phyloP scores from a whole-genome alignment of 2,113 vertebrate species.

The Crotalus helleri region DNA sequence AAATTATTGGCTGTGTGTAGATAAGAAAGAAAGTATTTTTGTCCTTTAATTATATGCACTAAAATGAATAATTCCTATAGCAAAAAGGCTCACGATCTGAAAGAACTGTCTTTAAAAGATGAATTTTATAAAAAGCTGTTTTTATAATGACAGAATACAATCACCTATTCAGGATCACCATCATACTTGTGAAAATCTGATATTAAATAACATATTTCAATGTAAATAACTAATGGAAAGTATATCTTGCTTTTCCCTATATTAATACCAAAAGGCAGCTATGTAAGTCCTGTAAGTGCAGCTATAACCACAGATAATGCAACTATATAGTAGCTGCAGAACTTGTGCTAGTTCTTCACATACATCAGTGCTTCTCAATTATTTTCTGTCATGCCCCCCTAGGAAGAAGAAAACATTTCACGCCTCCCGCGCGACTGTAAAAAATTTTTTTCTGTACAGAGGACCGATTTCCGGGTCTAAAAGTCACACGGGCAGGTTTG shows the following conservation, averaged over 20 bases:
- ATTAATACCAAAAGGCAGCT: neutral
- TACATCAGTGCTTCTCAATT: neutral
- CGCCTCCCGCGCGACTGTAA: too few relatives aligned
- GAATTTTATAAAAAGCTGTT: conserved; percentile 55
- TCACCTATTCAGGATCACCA: neutral
- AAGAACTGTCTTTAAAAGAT: conserved; percentile 31
- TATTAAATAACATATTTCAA: conserved; percentile 14
- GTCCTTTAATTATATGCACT: conserved; percentile 18
- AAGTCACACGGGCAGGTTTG: too few relatives aligned
- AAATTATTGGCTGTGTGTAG: conserved; percentile 39
- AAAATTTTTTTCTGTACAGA: too few relatives aligned
- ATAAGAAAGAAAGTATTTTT: conserved; percentile 48
- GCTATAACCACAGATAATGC: neutral
- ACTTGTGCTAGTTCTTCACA: neutral
- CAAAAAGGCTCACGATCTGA: conserved; percentile 39
- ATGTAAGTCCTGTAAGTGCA: neutral
- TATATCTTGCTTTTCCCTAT: neutral
- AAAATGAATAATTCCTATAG: neutral
- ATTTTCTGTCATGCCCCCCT: too few relatives aligned
- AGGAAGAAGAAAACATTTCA: too few relatives aligned
- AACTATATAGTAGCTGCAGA: neutral
- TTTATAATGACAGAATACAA: conserved; percentile 21
- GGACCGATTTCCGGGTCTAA: too few relatives aligned
- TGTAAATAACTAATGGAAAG: conserved; percentile 19
- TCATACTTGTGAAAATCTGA: conserved; percentile 1